Evolutionary conservation across 2,797 vertebrate genomes (phyloP), one percentile per base, ranked within the genome.

Genomic region (Malurus leucopterus): DNA sequence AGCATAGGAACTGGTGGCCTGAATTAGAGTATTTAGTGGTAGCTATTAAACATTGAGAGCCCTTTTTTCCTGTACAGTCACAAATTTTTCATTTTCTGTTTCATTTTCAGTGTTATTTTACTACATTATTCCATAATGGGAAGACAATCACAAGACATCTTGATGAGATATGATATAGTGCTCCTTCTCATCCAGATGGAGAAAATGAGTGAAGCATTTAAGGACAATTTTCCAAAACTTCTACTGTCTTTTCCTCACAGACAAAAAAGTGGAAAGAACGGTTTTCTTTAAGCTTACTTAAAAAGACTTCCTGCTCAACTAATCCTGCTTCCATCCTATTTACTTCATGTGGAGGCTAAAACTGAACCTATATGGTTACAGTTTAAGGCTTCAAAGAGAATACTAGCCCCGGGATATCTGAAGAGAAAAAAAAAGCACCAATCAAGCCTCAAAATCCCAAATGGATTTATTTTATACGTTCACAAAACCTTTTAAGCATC

Each of bases 91-190:
- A 53, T 90, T 84, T 91, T 90, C 76, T 81, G 47, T 87, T 90
- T 89, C 65, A 87, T 91, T 94, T 87, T 87, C 87, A 36, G 40
- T 70, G 83, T 69, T 93, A 87, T 90, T 89, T 92, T 77, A 91
- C 86, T 85, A 41, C 59, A 72, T 93, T 91, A 69, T 77, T 74
- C 89, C 79, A 51, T 88, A 92, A 80, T 47, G 51, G 67, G 32
- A 87, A 89, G 73, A 90, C 30, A 88, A 67, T 82, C 8, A 2
- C 76, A 94, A 79, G n/a, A 38, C 76, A 72, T 58, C 41, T 73
- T 51, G 36, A 51, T 74, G 29, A 15, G 89, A 73, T 87, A 19
- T 53, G 59, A 65, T 51, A 61, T 1, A 55, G 20, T 41, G 38
- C 10, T 71, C 16, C 17, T 71, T 80, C 32, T 69, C 38, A 59